A percentile compares a stretch with the other conserved stretches of the same genome.
Evolutionary conservation across 1,140 invertebrate genomes (phyloP).

Genomic region (Hirudo medicinalis): DNA sequence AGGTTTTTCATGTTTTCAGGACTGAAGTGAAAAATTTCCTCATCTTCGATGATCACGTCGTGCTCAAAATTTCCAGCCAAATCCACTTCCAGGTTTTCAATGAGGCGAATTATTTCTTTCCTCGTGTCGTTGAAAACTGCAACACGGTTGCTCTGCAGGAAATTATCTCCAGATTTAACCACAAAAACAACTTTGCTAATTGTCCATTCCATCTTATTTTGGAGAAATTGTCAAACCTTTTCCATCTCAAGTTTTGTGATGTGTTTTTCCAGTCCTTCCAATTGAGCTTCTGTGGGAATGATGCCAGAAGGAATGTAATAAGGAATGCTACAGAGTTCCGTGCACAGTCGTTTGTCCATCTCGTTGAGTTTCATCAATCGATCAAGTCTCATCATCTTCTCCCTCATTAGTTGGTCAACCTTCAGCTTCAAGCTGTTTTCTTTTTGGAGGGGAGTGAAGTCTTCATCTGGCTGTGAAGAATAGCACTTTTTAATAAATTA

Average conservation of each 20-base stretch:
- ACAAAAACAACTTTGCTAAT: background rate
- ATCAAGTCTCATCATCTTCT: constrained; percentile 29
- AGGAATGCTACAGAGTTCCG: constrained; percentile 30
- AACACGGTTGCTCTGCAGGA: constrained; percentile 25
- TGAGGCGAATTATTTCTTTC: constrained; percentile 28
- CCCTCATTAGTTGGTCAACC: constrained; percentile 27
- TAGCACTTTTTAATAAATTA: too few relatives aligned
- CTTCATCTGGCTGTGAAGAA: background rate
- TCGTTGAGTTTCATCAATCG: constrained; percentile 27
- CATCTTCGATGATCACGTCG: constrained; percentile 33
- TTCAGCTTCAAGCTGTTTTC: constrained; percentile 31
- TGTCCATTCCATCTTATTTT: background rate
- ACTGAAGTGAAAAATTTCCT: constrained; percentile 30
- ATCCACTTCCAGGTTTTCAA: constrained; percentile 28
- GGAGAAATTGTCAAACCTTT: constrained; percentile 27
- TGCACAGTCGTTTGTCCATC: constrained; percentile 32
- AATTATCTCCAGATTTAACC: background rate
- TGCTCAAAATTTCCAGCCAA: constrained; percentile 33
- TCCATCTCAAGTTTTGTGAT: constrained; percentile 27
- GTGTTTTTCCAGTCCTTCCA: constrained; percentile 32
- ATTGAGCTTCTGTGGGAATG: constrained; percentile 29
- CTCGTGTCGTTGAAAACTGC: constrained; percentile 29
- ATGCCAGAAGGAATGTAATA: constrained; percentile 33
- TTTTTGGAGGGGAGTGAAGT: constrained; percentile 25
- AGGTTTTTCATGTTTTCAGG: constrained; percentile 33